Percentiles rank a stretch among this genome's conserved stretches.
Evolutionary conservation across 2,113 vertebrate genomes (phyloP).

Genomic region (Cyphomyrus discorhynchus): DNA sequence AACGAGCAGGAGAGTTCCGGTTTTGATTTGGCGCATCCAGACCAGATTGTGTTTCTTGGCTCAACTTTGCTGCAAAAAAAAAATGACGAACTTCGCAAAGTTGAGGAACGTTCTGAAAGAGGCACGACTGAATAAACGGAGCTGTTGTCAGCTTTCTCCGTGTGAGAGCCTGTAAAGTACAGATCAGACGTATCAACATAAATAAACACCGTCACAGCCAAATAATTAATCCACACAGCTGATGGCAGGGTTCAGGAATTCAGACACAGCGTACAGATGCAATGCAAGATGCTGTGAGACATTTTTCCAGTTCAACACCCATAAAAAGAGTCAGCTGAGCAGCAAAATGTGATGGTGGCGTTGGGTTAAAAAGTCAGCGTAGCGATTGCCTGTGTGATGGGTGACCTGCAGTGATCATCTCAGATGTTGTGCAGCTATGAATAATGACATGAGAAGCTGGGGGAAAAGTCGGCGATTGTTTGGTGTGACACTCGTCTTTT

Average conservation of each 20-base stretch:
- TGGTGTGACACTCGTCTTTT: neutral
- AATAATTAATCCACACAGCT: neutral
- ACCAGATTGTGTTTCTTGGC: neutral
- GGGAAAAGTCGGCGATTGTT: neutral
- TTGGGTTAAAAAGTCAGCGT: neutral
- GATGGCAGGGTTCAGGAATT: neutral
- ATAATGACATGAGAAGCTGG: neutral
- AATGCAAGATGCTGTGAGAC: neutral
- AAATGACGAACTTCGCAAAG: neutral
- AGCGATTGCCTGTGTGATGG: neutral
- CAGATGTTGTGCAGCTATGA: neutral
- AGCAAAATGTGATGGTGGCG: neutral
- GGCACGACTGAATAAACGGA: neutral
- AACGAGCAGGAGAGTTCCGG: neutral
- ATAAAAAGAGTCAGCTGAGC: neutral
- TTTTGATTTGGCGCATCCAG: neutral
- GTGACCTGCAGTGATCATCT: neutral
- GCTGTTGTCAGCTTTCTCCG: neutral
- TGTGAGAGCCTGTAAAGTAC: neutral
- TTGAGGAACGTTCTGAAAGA: neutral
- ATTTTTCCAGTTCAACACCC: neutral
- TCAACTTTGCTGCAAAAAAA: neutral
- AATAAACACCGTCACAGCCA: neutral
- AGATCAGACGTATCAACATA: neutral
- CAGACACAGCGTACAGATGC: neutral